Conservation (phyloP, 2,888 invertebrate species). For the Choreutis nemorana region DNA sequence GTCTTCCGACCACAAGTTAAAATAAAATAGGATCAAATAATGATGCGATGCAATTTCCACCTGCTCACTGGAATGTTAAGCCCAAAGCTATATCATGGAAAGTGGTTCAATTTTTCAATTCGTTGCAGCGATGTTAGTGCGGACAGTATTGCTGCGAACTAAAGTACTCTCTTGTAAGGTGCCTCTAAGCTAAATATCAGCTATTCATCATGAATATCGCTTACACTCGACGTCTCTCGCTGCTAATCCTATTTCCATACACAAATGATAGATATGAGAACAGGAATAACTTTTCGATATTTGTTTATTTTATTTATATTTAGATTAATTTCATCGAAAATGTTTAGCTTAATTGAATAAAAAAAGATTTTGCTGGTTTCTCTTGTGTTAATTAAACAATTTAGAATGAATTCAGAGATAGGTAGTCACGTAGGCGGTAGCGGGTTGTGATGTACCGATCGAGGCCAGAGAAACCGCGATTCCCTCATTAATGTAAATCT, state of each 20-base stretch:
- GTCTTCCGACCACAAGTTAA: constrained; percentile 22
- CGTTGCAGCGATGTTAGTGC: constrained; percentile 11
- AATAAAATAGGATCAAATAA: constrained; percentile 26
- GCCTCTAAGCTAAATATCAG: constrained; percentile 11
- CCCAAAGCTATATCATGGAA: constrained; percentile 35
- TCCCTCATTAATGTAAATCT: constrained; percentile 53
- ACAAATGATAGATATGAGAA: constrained; percentile 9
- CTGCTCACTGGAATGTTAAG: constrained; percentile 35
- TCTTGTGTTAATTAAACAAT: constrained; percentile 31
- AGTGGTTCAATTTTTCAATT: constrained; percentile 47
- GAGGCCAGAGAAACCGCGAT: constrained; percentile 47
- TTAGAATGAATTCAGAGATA: constrained; percentile 27
- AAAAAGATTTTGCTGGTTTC: constrained; percentile 17
- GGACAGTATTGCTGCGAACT: constrained; percentile 10
- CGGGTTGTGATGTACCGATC: constrained; percentile 28
- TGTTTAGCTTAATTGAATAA: no score
- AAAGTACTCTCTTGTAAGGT: constrained; percentile 10
- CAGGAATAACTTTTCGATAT: no score
- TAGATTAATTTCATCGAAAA: no score
- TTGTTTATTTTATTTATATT: no score
- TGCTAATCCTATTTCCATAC: constrained; percentile 10
- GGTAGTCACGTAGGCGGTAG: constrained; percentile 35
- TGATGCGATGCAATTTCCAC: constrained; percentile 37
- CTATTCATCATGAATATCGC: constrained; percentile 13
- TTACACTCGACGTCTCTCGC: constrained; percentile 5